Conservation (phyloP, 64 coral and sea anemone genomes). For the Porites australiensis region DNA sequence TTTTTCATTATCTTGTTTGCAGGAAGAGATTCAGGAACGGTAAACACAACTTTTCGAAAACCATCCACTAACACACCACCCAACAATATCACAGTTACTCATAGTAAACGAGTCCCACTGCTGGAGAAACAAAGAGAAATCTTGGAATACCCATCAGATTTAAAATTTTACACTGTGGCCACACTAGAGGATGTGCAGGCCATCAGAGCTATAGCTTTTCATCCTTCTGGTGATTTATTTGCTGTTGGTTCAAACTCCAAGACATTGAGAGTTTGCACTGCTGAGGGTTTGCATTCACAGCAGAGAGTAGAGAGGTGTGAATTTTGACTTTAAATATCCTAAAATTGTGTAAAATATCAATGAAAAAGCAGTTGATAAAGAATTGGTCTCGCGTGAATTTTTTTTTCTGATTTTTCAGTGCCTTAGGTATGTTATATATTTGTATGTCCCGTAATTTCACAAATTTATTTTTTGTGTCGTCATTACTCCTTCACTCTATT, state of each 20-base stretch:
- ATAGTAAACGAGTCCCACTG: neutral
- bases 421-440: no score
- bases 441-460: no score
- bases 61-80: constrained; percentile 63
- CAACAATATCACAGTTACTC: constrained; percentile 42
- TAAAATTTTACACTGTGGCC: constrained; percentile 82
- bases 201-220: constrained; percentile 94
- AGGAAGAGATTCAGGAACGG: constrained; percentile 7
- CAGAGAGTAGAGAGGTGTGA: constrained; percentile 59
- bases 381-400: no score
- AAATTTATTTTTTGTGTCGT: no score
- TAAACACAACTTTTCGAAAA: constrained; percentile 78
- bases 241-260: constrained; percentile 97
- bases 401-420: no score
- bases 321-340: neutral
- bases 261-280: constrained; percentile 82
- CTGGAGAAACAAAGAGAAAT: constrained; percentile 62
- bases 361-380: no score
- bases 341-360: no score
- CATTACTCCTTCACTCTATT: no score
- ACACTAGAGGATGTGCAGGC: constrained; percentile 91
- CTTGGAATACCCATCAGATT: constrained; percentile 50
- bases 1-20: neutral
- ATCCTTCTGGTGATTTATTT: constrained; percentile 91
- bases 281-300: constrained; percentile 68